Evolutionary conservation across 1,140 invertebrate species (phyloP).

Genomic region (Microplitis mediator): DNA sequence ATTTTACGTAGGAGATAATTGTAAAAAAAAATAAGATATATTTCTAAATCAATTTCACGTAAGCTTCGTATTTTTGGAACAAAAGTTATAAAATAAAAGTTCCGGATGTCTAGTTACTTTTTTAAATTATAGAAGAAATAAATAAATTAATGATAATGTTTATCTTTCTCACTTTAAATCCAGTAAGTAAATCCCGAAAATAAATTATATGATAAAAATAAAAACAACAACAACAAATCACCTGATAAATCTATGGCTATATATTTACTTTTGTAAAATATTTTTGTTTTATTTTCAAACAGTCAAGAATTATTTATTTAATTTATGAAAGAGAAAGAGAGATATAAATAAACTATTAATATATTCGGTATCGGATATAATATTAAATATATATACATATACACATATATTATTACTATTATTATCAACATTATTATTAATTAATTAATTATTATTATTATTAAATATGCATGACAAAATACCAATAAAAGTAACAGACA

Average conservation of each 20-base stretch:
- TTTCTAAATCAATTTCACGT: background rate
- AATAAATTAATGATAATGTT: conserved; percentile 37
- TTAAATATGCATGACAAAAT: conserved; percentile 47
- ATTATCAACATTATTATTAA: background rate
- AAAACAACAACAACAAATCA: conserved; percentile 27
- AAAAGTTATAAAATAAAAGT: background rate
- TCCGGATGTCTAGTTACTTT: conserved; percentile 45
- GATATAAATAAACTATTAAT: conserved; percentile 24
- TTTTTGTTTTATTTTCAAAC: conserved; percentile 46
- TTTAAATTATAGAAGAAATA: conserved; percentile 21
- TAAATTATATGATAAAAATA: background rate
- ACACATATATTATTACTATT: no score
- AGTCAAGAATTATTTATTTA: conserved; percentile 59
- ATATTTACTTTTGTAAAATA: conserved; percentile 58
- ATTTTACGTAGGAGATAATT: no score
- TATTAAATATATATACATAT: conserved; percentile 16
- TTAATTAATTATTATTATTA: conserved; percentile 12
- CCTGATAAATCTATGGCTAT: conserved; percentile 41
- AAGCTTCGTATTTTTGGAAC: background rate
- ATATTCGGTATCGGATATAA: conserved; percentile 22
- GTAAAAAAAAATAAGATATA: background rate
- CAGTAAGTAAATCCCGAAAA: background rate
- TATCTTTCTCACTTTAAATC: conserved; percentile 33
- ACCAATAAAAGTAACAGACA: conserved; percentile 47
- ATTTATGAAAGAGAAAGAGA: conserved; percentile 52